Base-by-base conservation (phyloP, 2,888 invertebrate genomes). In the Trypoxylon attenuatum region DNA sequence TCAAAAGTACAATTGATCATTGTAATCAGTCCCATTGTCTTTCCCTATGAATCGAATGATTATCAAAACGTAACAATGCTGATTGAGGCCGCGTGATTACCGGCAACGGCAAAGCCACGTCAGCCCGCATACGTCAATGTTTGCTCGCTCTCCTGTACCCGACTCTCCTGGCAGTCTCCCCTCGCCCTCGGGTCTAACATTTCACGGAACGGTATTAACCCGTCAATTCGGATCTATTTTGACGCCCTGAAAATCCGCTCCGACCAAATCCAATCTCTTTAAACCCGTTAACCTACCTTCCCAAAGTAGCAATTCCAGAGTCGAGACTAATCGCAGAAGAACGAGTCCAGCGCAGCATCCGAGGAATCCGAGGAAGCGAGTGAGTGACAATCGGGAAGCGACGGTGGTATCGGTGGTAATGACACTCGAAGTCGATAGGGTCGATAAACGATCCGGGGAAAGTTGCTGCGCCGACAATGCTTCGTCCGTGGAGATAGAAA, bases 41-140 rank as follows among this genome's bases (percentile, higher is more conserved):
- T 57, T 53, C 13, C 22, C 10, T 33, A 50, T 22, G 29, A 16
- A 47, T 33, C 43, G 54, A 33, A 49, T 45, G 55, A 53, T 68
- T 51, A 54, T 68, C 56, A 66, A 65, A 69, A 61, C 57, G 60
- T 46, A 49, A 71, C 70, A 71, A 62, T 65, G 61, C 58, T 56
- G 52, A 33, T 60, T 60, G 66, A 60, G 59, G 16, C 66, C 41
- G 47, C 50, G 38, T 49, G 60, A 66, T 66, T 66, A 53, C 52
- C 60, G 50, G 27, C 33, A 33, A 13, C n/a, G 13, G 13, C 25
- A 5, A 42, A 21, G 33, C 52, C 13, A 19, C 65, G 65, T 56
- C 66, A 50, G 56, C 53, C 45, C 10, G 27, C 21, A 27, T n/a
- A 39, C 27, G 45, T 50, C 56, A 50, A 61, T 60, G 60, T 65